These are phyloP conservation scores for Dicyrtomina minuta DNA, from an alignment of 2,888 invertebrate species.

Conservation along the genomic window DNA sequence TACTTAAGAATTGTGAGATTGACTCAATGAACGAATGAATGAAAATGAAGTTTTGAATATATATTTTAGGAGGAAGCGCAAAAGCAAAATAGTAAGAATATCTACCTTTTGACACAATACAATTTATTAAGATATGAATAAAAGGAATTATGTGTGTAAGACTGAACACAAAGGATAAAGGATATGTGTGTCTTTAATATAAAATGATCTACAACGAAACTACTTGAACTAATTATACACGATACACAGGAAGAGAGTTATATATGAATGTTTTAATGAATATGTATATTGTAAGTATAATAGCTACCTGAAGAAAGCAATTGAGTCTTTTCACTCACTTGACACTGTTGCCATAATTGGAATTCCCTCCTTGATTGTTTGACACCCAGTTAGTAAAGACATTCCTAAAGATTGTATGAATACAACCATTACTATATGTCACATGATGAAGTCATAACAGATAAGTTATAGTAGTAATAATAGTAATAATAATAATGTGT, in stretches of 20 bases:
- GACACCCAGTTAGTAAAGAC: constrained; percentile 89
- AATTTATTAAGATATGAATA: background rate
- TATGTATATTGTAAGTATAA: background rate
- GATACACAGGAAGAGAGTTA: background rate
- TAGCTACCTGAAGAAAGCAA: constrained; percentile 27
- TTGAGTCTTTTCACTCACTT: constrained; percentile 42
- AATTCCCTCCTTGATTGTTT: constrained; percentile 69
- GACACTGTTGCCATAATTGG: constrained; percentile 54
- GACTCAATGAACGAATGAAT: background rate
- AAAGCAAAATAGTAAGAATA: background rate
- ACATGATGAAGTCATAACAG: background rate
- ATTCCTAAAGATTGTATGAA: constrained; percentile 67
- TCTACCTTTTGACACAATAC: background rate
- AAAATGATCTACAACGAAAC: no score
- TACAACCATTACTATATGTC: constrained; percentile 23
- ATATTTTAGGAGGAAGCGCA: background rate
- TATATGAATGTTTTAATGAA: background rate
- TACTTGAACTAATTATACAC: no score
- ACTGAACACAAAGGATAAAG: no score
- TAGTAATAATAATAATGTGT: no score
- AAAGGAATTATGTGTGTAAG: background rate
- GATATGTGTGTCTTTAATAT: no score
- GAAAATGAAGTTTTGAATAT: background rate
- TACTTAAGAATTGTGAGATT: background rate
- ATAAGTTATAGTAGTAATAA: background rate